phyloP scores from a whole-genome alignment of 2,797 vertebrate species.

The Characodon lateralis region DNA sequence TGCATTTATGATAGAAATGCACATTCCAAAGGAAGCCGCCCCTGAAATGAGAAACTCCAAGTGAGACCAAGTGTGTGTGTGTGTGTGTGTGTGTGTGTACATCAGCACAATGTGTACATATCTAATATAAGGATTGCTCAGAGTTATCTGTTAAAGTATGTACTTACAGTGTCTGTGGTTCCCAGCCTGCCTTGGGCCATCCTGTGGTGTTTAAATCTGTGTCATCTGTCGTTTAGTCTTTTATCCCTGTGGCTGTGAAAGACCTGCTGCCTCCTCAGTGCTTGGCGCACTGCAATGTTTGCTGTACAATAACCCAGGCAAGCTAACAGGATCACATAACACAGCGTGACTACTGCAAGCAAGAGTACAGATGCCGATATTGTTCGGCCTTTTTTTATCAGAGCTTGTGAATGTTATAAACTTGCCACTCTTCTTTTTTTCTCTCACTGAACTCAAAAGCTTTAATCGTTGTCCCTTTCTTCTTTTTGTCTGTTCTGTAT shows the following conservation, averaged over 20 bases:
- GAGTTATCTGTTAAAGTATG: constrained; percentile 50
- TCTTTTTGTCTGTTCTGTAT: not conserved
- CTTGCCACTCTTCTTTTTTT: constrained; percentile 20
- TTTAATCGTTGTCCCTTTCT: constrained; percentile 12
- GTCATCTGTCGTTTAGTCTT: constrained; percentile 69
- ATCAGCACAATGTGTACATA: constrained; percentile 15
- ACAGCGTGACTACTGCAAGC: constrained; percentile 54
- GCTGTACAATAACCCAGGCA: constrained; percentile 54
- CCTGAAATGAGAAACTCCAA: constrained; percentile 32
- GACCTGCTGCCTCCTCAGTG: constrained; percentile 44
- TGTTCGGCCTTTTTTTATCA: constrained; percentile 39
- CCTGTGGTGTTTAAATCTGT: constrained; percentile 69
- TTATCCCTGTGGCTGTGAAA: constrained; percentile 53
- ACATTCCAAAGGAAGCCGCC: constrained; percentile 33
- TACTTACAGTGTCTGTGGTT: constrained; percentile 47
- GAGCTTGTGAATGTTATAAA: constrained; percentile 28
- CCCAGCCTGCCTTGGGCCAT: constrained; percentile 66
- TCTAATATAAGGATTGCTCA: constrained; percentile 27
- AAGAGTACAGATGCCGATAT: constrained; percentile 52
- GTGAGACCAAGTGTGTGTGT: constrained; percentile 8
- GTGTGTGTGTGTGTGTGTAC: constrained; percentile 16
- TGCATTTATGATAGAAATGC: constrained; percentile 28
- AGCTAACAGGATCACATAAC: constrained; percentile 68
- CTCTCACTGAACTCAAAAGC: constrained; percentile 16
- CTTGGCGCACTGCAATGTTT: constrained; percentile 44